Base-by-base conservation (phyloP, 37 sponge, comb jelly and placozoan genomes). In the Diacarnus erythraeanus region DNA sequence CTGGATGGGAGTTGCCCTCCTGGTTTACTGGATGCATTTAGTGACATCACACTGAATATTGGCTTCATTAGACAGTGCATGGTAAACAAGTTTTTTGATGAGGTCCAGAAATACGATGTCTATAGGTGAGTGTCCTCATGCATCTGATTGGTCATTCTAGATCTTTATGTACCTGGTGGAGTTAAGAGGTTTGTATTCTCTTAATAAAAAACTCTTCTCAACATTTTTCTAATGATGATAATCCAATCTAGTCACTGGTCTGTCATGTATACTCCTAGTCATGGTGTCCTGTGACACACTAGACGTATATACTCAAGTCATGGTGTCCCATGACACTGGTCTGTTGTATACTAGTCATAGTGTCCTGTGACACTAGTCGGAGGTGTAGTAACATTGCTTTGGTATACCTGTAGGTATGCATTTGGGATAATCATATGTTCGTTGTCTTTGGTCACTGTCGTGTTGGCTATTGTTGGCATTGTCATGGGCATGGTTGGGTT, bases 391-490 rank as follows among this genome's bases (percentile, higher is more conserved):
- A n/a, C n/a, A n/a, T n/a, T n/a, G n/a, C n/a, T n/a, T n/a, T n/a
- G n/a, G 59, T 75, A 2, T 20, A 31, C 12, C 25, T 61, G 39
- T 38, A 91, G 91, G 29, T 91, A 91, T 78, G 91, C 78, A 31
- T 39, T 91, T 74, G 87, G 82, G 23, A 74, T 91, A 34, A 54
- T 86, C 36, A 61, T 91, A 31, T 85, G 91, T 43, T 86, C 73
- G 20, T 58, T 82, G 26, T 43, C 79, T 3, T 29, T 83, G 40
- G 44, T 86, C 18, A 83, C 79, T 21, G 57, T 86, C 0, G 65
- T 83, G 31, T 35, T 91, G 3, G 43, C 72, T 26, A 12, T 79
- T 25, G 57, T 78, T 38, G 91, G 78, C 38, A 59, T 91, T 18
- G 12, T 91, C 0, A 51, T 78, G 38, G 91, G 87, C 15, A 38